phyloP scores from a whole-genome alignment of 1,140 invertebrate genomes.

The Drosophila truncata region DNA sequence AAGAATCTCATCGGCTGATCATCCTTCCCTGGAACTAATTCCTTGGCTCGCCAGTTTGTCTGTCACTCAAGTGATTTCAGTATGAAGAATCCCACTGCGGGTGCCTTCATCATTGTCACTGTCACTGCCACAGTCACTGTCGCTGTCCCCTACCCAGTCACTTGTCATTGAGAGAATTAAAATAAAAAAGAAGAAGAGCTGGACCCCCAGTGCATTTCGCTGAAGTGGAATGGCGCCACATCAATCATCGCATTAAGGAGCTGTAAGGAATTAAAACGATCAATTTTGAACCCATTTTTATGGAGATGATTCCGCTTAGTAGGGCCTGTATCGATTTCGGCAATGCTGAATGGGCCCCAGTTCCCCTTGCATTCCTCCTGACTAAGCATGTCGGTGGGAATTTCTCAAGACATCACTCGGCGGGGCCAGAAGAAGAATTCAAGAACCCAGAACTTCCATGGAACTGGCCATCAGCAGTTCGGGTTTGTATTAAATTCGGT shows the following conservation, averaged over 20 bases:
- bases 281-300: conserved; percentile 35
- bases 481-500: conserved; percentile 62
- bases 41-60: conserved; percentile 10
- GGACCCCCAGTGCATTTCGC: conserved; percentile 21
- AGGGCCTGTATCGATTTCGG: conserved; percentile 51
- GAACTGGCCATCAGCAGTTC: conserved; percentile 39
- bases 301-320: conserved; percentile 24
- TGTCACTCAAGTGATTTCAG: conserved; percentile 19
- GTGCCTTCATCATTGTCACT: conserved; percentile 24
- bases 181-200: background rate
- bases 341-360: conserved; percentile 8
- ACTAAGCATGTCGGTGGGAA: conserved; percentile 62
- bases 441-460: conserved; percentile 41
- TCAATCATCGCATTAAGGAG: conserved; percentile 74
- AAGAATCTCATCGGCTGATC: conserved; percentile 20
- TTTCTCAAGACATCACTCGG: conserved; percentile 3
- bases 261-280: conserved; percentile 49
- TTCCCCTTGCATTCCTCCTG: conserved; percentile 40
- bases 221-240: conserved; percentile 68
- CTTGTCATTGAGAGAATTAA: conserved; percentile 6
- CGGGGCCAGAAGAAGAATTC: conserved; percentile 34
- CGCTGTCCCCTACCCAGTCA: conserved; percentile 9
- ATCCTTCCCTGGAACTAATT: conserved; percentile 6
- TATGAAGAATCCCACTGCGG: conserved; percentile 6
- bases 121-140: conserved; percentile 27